Conservation (phyloP, 2,888 invertebrate species). For the Stegophylla sp. region DNA sequence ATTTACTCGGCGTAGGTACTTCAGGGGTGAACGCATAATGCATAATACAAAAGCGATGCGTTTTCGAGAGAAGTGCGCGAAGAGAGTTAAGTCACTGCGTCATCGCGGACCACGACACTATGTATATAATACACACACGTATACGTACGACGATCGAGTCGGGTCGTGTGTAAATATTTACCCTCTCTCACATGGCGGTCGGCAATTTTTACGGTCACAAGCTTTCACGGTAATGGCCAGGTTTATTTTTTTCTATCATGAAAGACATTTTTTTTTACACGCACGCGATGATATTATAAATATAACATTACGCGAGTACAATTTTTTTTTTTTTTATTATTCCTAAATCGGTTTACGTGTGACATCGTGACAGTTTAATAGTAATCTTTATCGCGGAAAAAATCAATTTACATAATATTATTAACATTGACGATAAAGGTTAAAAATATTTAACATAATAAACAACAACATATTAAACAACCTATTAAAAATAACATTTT, state of each 20-base stretch:
- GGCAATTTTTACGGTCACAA: slow-evolving; percentile 40
- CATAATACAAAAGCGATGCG: slow-evolving; percentile 24
- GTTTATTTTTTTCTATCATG: not conserved
- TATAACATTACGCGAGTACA: not conserved
- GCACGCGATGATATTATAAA: not conserved
- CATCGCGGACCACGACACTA: not conserved
- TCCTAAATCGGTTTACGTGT: slow-evolving; percentile 24
- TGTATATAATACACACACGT: not conserved
- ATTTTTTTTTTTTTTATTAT: slow-evolving; percentile 6
- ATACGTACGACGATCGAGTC: not conserved
- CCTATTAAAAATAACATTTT: no score
- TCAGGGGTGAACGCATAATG: slow-evolving; percentile 17
- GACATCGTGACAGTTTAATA: no score
- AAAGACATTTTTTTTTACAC: not conserved
- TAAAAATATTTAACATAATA: no score
- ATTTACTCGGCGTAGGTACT: slow-evolving; percentile 23
- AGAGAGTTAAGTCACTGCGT: slow-evolving; percentile 24
- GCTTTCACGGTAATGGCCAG: slow-evolving; percentile 26
- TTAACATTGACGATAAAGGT: no score
- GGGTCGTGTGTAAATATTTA: slow-evolving; percentile 44
- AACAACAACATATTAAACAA: no score
- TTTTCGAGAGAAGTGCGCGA: slow-evolving; percentile 9
- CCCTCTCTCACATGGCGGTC: slow-evolving; percentile 22
- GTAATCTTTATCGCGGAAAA: no score
- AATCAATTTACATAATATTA: no score